phyloP scores from a whole-genome alignment of 2,888 invertebrate genomes.

The Erebia palarica region DNA sequence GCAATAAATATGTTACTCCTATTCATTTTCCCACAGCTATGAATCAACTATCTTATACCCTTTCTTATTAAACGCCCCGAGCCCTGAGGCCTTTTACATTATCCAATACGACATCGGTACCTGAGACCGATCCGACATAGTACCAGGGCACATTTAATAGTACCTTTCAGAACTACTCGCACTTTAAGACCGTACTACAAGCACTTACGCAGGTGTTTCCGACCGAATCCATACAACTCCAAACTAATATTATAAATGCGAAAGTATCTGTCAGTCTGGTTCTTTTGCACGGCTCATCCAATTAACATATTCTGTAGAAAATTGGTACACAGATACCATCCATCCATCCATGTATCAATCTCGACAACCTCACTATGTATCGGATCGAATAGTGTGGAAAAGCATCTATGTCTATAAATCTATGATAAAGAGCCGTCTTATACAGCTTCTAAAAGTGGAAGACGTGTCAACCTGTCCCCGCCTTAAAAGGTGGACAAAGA shows the following conservation, averaged over 20 bases:
- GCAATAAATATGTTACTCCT: slow-evolving; percentile 8
- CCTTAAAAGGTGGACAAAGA: slow-evolving; percentile 43
- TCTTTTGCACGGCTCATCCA: too few relatives aligned
- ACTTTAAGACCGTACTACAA: too few relatives aligned
- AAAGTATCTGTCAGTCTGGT: too few relatives aligned
- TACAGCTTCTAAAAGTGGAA: slow-evolving; percentile 29
- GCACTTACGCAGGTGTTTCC: too few relatives aligned
- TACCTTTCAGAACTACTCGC: too few relatives aligned
- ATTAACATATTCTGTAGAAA: too few relatives aligned
- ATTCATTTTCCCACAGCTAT: slow-evolving; percentile 22
- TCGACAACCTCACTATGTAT: neutral
- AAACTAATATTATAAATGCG: too few relatives aligned
- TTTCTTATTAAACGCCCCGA: slow-evolving; percentile 20
- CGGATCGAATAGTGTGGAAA: neutral
- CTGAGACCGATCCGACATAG: neutral
- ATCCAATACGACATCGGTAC: neutral
- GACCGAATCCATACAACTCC: too few relatives aligned
- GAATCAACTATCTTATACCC: slow-evolving; percentile 13
- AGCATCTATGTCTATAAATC: neutral
- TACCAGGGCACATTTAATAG: too few relatives aligned
- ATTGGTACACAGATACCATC: too few relatives aligned
- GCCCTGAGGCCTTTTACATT: neutral
- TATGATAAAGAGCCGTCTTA: slow-evolving; percentile 29
- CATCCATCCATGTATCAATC: too few relatives aligned
- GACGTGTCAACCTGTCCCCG: slow-evolving; percentile 34